Percentiles rank a stretch among this genome's conserved stretches.
Evolutionary conservation across 2,888 invertebrate species (phyloP).

Genomic region (Parnassius orleans): DNA sequence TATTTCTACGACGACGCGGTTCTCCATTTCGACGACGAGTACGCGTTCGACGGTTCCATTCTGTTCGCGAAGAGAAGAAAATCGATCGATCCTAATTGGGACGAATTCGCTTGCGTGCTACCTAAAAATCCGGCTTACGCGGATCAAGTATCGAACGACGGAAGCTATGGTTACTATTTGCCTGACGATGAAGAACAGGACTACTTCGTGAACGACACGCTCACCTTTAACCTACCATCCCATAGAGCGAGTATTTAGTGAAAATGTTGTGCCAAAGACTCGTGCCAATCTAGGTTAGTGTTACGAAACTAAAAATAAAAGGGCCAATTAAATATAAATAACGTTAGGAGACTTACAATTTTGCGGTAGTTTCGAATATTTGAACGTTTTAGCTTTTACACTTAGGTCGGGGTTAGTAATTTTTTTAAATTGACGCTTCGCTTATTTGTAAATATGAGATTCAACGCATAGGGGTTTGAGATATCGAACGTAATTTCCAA

Average conservation of each 20-base stretch:
- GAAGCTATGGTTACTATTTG: constrained; percentile 72
- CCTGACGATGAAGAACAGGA: constrained; percentile 64
- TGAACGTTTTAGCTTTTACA: constrained; percentile 67
- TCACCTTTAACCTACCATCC: constrained; percentile 70
- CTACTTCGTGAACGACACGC: constrained; percentile 70
- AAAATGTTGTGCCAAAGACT: constrained; percentile 38
- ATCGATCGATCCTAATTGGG: constrained; percentile 66
- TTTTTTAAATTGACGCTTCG: constrained; percentile 10
- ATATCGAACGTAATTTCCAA: background rate
- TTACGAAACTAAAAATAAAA: constrained; percentile 43
- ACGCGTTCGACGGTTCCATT: constrained; percentile 73
- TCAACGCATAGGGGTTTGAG: background rate
- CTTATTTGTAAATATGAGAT: constrained; percentile 16
- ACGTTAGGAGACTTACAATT: constrained; percentile 55
- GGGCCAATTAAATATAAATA: constrained; percentile 63
- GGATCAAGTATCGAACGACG: constrained; percentile 67
- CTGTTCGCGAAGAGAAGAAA: constrained; percentile 74
- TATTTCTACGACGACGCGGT: constrained; percentile 77
- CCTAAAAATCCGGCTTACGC: constrained; percentile 47
- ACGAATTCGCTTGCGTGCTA: constrained; percentile 57
- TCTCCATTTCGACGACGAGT: constrained; percentile 72
- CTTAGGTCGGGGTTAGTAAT: constrained; percentile 34
- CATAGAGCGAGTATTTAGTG: constrained; percentile 75
- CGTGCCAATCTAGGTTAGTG: constrained; percentile 38
- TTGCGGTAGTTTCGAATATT: constrained; percentile 54